Base-by-base conservation (phyloP, 2,888 invertebrate genomes). In the Cordylochernes scorpioides region DNA sequence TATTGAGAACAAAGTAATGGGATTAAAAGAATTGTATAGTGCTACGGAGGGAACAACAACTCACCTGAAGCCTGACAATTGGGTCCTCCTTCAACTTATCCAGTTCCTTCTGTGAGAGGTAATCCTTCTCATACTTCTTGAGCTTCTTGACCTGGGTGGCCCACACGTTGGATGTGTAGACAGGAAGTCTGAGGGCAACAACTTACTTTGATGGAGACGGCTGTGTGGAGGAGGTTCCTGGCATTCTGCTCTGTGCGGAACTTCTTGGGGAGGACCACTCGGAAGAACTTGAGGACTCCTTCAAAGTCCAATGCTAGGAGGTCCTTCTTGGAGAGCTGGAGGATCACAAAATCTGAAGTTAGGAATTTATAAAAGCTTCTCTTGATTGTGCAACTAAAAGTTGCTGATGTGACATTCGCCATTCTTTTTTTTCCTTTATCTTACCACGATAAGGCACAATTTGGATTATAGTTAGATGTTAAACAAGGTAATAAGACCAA, bases 211-310 rank as follows among this genome's bases (percentile, higher is more conserved):
- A 82, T 66, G 44, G 71, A 70, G 49, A 82, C 77, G 4, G 94
- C 88, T 39, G 71, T 60, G 50, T 77, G 75, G 57, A 97, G 72
- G 6, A 97, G 64, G 41, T 75, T 71, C 25, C 71, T 68, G 1
- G 91, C 77, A 8, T 73, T 66, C 45, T 78, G 78, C 49, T 88
- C 80, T 9, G 72, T 72, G 29, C 91, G 69, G 50, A 86, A 94
- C 48, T 78, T 80, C 57, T 97, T 88, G 25, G 97, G 97, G 42
- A 99, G 60, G 8, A 78, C 75, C 2, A 97, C 91, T 36, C 97
- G 69, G 24, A 99, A 94, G 59, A 91, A 97, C 53, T 94, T 97
- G 41, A 97, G 62, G 32, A 88, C 74, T 14, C 88, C 88, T 57
- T 97, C 97, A 49, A 97, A 99, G 57, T 97, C 97, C 39, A 86